Percentiles rank a stretch among this genome's conserved stretches.
phyloP scores from a whole-genome alignment of 2,797 vertebrate genomes.

The Phylloscopus collybita region DNA sequence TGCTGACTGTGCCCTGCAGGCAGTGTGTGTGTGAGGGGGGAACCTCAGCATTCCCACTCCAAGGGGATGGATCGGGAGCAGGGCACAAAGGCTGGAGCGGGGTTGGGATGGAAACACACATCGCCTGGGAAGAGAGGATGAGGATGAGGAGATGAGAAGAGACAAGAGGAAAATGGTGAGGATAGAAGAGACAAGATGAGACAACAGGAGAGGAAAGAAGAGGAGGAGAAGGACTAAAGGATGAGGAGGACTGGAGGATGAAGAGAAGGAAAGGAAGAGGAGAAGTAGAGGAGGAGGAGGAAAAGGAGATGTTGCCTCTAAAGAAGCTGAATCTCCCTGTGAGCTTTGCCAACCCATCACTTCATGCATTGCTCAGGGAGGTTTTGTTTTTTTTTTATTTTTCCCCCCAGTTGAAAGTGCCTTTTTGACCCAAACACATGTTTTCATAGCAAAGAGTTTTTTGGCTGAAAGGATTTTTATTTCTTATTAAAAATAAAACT shows the following conservation, averaged over 20 bases:
- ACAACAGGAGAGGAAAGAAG: too few relatives aligned
- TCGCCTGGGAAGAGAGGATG: not conserved
- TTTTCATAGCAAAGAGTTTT: not conserved
- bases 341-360: not conserved
- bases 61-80: not conserved
- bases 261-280: not conserved
- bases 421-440: not conserved
- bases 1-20: not conserved
- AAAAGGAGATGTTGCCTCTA: not conserved
- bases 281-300: too few relatives aligned
- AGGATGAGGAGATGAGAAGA: not conserved
- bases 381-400: not conserved
- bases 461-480: not conserved
- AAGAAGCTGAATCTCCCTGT: fast-evolving
- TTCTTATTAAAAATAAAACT: not conserved
- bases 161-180: not conserved
- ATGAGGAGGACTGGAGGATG: not conserved
- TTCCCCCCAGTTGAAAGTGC: not conserved
- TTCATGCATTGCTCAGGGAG: not conserved
- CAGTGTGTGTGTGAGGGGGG: not conserved
- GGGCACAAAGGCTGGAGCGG: not conserved
- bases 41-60: not conserved
- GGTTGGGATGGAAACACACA: not conserved
- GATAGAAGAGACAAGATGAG: not conserved
- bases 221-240: not conserved